These are phyloP conservation scores for Globicephala melas DNA, from an alignment of 2,113 vertebrate species.

Conservation along the genomic window DNA sequence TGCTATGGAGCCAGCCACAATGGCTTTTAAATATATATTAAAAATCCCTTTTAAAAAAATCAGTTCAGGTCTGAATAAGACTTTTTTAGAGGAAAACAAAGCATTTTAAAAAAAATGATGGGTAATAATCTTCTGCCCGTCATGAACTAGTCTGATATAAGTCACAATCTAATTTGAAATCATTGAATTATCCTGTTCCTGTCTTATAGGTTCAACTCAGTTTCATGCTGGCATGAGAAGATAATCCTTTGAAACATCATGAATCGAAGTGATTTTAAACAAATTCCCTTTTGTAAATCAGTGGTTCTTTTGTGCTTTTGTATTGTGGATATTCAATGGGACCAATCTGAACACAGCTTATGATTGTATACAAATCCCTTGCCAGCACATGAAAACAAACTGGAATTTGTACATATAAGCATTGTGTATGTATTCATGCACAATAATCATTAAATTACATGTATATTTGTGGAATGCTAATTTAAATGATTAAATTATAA, in stretches of 20 bases:
- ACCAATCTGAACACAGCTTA: constrained; percentile 88
- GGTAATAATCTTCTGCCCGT: background rate
- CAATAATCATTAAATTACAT: constrained; percentile 80
- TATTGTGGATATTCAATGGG: constrained; percentile 85
- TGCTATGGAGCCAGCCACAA: background rate
- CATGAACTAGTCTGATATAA: background rate
- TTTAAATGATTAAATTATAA: constrained; percentile 99
- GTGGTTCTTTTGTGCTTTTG: constrained; percentile 87
- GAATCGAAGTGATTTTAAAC: constrained; percentile 80
- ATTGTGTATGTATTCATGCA: constrained; percentile 86
- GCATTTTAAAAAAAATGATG: background rate
- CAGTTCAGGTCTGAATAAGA: background rate
- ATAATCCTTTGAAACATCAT: constrained; percentile 81
- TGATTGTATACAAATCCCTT: constrained; percentile 81
- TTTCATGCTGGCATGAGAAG: constrained; percentile 92
- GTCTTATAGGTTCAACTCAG: constrained; percentile 87
- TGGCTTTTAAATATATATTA: background rate
- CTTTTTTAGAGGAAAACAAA: background rate
- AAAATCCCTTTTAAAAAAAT: background rate
- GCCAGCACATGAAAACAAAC: constrained; percentile 82
- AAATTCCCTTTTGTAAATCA: constrained; percentile 87
- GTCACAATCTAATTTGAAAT: background rate
- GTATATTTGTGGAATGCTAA: constrained; percentile 99
- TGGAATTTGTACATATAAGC: constrained; percentile 87
- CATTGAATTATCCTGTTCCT: constrained; percentile 31